phyloP scores from a whole-genome alignment of 2,797 vertebrate species.

The Siniperca scherzeri region DNA sequence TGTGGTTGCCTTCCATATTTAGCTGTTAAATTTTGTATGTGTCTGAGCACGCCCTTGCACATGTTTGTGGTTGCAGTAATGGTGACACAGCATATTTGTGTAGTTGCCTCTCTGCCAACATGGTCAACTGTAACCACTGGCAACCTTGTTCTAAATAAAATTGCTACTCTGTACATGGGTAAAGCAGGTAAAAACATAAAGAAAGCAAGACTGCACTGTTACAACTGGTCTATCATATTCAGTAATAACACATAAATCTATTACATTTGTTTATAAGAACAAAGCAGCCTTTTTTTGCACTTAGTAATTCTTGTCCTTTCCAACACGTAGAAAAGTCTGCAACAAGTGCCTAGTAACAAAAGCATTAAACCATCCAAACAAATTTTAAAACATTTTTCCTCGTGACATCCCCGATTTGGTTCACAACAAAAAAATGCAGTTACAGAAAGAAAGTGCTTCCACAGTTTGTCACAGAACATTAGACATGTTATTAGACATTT shows the following conservation, averaged over 20 bases:
- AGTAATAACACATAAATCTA: background rate
- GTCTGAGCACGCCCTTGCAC: conserved; percentile 1
- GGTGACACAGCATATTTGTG: conserved; percentile 18
- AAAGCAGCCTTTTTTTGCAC: background rate
- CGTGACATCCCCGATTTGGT: background rate
- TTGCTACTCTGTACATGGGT: background rate
- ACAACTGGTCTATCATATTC: background rate
- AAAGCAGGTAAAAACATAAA: background rate
- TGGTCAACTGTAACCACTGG: conserved; percentile 28
- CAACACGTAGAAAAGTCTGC: background rate
- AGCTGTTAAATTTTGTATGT: conserved; percentile 11
- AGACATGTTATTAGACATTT: conserved; percentile 39
- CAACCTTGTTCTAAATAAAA: conserved; percentile 21
- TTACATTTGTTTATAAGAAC: background rate
- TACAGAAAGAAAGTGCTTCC: background rate
- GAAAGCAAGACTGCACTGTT: background rate
- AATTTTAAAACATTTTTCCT: conserved; percentile 2
- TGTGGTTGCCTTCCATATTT: conserved; percentile 6
- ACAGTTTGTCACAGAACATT: conserved; percentile 33
- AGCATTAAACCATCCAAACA: background rate
- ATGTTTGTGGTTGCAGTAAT: background rate
- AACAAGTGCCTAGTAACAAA: background rate
- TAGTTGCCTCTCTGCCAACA: background rate
- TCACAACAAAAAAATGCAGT: background rate
- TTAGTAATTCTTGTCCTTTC: background rate